Evolutionary conservation across 2,113 vertebrate genomes (phyloP), one percentile per base, ranked within the genome.

Genomic region (Hydropotes inermis): DNA sequence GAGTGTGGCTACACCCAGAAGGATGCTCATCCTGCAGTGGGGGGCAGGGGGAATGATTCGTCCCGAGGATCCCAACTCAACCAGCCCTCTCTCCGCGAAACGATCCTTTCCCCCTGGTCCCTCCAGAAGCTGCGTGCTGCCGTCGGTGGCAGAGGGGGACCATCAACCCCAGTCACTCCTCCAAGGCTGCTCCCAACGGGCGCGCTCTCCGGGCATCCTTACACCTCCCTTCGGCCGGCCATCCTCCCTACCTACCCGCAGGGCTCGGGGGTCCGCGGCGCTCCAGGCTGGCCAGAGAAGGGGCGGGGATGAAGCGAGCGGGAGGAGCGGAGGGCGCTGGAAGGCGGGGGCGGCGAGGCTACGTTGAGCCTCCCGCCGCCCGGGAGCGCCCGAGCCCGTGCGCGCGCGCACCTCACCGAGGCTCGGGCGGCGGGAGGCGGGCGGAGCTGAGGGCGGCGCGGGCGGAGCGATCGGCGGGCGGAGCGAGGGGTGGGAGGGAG

Each of bases 401-500:
- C 91, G 95, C 95, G 97, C 91, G 97, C 94, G 91, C 97, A 43
- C 70, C 55, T 17, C 3, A 5, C 39, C 0, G 6, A 25, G 74
- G 83, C 87, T 28, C n/a, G 3, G 82, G 90, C 54, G 25, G 91
- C 47, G 2, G 27, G 85, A 15, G 45, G 47, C 36, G 55, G 90
- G 95, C 67, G 95, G 94, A 70, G 91, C 54, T 17, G 93, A 43
- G 64, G 19, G 87, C 28, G 28, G 74, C 13, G 94, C 23, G 85
- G 5, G 60, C 45, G 64, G 96, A 13, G 91, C 89, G 57, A 61
- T 84, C 39, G 33, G 95, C 84, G 76, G 93, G 91, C 78, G 78
- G 98, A 58, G 96, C 89, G 50, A 36, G 45, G 25, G 54, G 95
- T 4, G 93, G 97, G 95, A 17, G 84, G 92, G 87, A 15, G 83